Evolutionary conservation across 2,797 vertebrate genomes (phyloP).

Genomic region (Merluccius polli): DNA sequence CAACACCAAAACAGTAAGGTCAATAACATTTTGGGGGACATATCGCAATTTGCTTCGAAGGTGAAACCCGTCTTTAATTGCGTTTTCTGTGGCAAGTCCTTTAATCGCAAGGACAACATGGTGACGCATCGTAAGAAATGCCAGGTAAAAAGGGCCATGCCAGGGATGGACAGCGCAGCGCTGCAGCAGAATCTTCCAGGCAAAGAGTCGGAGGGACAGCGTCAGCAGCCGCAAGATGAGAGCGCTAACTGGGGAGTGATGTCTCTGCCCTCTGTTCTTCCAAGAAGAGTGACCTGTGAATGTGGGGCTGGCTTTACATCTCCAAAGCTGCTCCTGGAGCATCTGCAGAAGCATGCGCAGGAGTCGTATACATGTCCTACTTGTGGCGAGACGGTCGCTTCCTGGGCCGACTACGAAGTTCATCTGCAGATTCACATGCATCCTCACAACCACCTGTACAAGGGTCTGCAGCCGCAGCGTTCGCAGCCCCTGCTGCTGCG

Average conservation of each 20-base stretch:
- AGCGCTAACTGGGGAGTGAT: conserved; percentile 72
- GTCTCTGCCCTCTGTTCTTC: conserved; percentile 77
- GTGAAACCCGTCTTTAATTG: conserved; percentile 65
- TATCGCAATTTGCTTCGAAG: conserved; percentile 28
- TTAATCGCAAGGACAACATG: conserved; percentile 77
- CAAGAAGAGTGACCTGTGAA: conserved; percentile 76
- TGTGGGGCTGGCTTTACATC: conserved; percentile 75
- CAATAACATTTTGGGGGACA: conserved; percentile 15
- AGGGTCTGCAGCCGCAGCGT: conserved; percentile 49
- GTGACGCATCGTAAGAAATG: conserved; percentile 70
- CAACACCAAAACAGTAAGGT: conserved; percentile 32
- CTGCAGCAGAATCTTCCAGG: conserved; percentile 30
- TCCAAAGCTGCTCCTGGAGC: conserved; percentile 74
- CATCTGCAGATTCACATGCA: conserved; percentile 75
- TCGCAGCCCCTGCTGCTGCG: conserved; percentile 59
- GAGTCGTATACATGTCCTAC: conserved; percentile 77
- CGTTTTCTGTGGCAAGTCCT: conserved; percentile 65
- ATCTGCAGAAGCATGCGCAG: conserved; percentile 75
- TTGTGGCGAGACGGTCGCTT: conserved; percentile 75
- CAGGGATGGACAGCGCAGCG: conserved; percentile 10
- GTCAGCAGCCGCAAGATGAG: conserved; percentile 37
- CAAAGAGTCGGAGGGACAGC: conserved; percentile 35
- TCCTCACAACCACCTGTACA: conserved; percentile 55
- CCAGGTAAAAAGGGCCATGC: conserved; percentile 41
- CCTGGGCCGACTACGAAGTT: conserved; percentile 76